These are phyloP conservation scores for Pyrgilauda ruficollis DNA, from an alignment of 2,113 vertebrate genomes.

Conservation along the genomic window DNA sequence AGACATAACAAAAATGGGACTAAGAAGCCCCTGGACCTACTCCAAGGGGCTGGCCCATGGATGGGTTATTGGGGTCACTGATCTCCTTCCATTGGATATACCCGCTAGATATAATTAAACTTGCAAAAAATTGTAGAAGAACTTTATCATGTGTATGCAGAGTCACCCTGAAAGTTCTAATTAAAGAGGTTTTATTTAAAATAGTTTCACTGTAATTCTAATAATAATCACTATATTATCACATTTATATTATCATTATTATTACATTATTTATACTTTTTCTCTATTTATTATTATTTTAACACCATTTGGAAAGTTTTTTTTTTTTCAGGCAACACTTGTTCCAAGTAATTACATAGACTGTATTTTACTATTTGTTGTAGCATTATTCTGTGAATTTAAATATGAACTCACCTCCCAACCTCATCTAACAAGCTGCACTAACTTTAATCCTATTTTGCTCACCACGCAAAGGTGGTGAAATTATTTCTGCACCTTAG, in stretches of 20 bases:
- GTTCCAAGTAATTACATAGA: not conserved
- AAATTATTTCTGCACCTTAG: not conserved
- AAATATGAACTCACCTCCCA: not conserved
- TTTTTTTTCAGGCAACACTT: not conserved
- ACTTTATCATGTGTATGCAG: fast-evolving
- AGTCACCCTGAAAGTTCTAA: not conserved
- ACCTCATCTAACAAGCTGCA: not conserved
- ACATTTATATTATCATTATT: too few relatives aligned
- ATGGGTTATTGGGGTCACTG: not conserved
- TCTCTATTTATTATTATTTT: too few relatives aligned
- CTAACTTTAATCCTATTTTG: not conserved
- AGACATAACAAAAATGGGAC: not conserved
- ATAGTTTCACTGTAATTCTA: not conserved
- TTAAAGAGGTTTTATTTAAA: not conserved
- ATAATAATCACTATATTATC: too few relatives aligned
- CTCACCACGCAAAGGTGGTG: not conserved
- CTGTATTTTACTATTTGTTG: not conserved
- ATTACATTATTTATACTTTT: too few relatives aligned
- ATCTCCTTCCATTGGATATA: not conserved
- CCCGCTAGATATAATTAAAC: not conserved
- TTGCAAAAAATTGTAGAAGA: not conserved
- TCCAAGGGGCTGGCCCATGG: not conserved
- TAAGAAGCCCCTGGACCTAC: not conserved
- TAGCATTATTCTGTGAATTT: not conserved
- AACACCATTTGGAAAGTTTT: not conserved